Base-by-base conservation (phyloP, 2,888 invertebrate genomes). In the Apotomis turbidana region DNA sequence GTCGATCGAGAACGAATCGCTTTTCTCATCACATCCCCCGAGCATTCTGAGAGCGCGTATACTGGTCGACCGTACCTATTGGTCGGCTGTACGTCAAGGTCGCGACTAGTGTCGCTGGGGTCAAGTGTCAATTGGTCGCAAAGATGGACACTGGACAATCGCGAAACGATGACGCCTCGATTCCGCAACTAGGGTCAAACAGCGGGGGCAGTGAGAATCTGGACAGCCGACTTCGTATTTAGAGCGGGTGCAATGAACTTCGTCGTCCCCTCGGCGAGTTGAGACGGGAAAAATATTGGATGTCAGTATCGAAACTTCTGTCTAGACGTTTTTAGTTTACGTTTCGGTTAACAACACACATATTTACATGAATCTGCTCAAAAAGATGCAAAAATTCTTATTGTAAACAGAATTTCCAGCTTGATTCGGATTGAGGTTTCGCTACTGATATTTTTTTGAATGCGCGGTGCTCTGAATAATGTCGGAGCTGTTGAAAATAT, bases 81-180 rank as follows among this genome's bases (percentile, higher is more conserved):
- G 15, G 51, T 44, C 41, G 41, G 41, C n/a, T 82, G 87, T 83
- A 82, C 80, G 86, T 87, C 91, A 90, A 90, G 90, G 90, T 87
- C 85, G 85, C 84, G 83, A 81, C 85, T 81, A 87, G 82, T 86
- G 88, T 87, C 85, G 84, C 82, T 71, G 82, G 89, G 91, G 91
- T 92, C 90, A 90, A 89, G 84, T 90, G 91, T 92, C 90, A 92
- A 91, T 89, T 92, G 85, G 84, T 85, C 85, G 85, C 83, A 80
- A 87, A 89, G 89, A 89, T 91, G 90, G 87, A 81, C 85, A 87
- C 87, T 89, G 88, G 87, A 86, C 87, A 84, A 81, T 88, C 87
- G 90, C 89, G 82, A 88, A 88, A 85, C 82, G 83, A 66, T 66
- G 63, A 88, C 79, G 87, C 78, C 84, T 85, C 84, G 85, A 84